Percentiles rank a stretch among this genome's conserved stretches.
These are phyloP conservation scores for Sebastes taczanowskii DNA, from an alignment of 2,797 vertebrate species.

Conservation along the genomic window DNA sequence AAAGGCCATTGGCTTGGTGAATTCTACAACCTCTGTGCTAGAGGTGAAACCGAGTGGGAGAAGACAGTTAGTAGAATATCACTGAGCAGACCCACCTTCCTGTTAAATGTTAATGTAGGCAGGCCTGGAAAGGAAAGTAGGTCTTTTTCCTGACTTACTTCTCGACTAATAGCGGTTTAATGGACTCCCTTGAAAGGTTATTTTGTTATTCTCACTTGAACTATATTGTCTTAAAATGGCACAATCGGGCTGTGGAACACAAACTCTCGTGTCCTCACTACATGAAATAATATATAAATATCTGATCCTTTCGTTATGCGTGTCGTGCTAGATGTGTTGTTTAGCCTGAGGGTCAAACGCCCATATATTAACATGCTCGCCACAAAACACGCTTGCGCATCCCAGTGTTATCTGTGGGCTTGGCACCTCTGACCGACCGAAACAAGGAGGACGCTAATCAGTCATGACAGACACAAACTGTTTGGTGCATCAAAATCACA, in stretches of 20 bases:
- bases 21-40: constrained; percentile 58
- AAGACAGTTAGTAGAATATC: constrained; percentile 54
- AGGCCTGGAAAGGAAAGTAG: constrained; percentile 51
- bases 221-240: not conserved
- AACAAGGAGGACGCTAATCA: constrained; percentile 74
- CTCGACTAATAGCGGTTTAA: constrained; percentile 52
- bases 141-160: constrained; percentile 43
- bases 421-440: constrained; percentile 62
- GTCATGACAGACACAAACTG: constrained; percentile 77
- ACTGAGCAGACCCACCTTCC: constrained; percentile 52
- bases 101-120: constrained; percentile 73
- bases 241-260: not conserved
- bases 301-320: constrained; percentile 3
- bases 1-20: constrained; percentile 55
- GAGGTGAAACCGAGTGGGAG: constrained; percentile 57
- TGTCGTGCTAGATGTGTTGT: constrained; percentile 31
- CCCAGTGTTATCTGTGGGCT: constrained; percentile 57
- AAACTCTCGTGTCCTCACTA: not conserved
- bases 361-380: constrained; percentile 22
- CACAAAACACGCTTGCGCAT: constrained; percentile 17
- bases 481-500: constrained; percentile 78
- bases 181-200: constrained; percentile 41
- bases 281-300: not conserved
- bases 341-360: constrained; percentile 46
- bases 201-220: constrained; percentile 45